These are phyloP conservation scores for Pseudomugil tenellus DNA, from an alignment of 2,797 vertebrate genomes.

Conservation along the genomic window DNA sequence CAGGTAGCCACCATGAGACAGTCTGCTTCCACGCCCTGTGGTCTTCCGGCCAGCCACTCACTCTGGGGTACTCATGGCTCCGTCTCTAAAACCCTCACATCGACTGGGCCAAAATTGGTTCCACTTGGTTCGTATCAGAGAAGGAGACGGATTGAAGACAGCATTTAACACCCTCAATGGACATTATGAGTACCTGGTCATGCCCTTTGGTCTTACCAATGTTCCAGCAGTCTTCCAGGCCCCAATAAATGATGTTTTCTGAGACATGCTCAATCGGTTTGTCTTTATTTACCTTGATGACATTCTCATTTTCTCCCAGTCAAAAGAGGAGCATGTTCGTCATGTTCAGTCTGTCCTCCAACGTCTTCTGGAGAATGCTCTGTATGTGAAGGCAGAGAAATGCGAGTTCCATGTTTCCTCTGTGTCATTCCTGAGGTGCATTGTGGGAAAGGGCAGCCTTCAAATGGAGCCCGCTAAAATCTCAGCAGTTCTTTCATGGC, in stretches of 20 bases:
- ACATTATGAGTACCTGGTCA: neutral
- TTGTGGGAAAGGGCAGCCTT: neutral
- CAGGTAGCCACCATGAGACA: too few species aligned
- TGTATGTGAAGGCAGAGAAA: neutral
- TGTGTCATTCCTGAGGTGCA: neutral
- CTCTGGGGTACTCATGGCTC: too few species aligned
- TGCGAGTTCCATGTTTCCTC: neutral
- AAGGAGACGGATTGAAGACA: too few species aligned
- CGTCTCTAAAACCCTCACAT: too few species aligned
- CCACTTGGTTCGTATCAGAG: too few species aligned
- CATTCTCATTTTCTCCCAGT: too few species aligned
- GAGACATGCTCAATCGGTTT: neutral
- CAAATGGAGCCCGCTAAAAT: neutral
- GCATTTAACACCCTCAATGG: neutral
- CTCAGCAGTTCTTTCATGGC: neutral
- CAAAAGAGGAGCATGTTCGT: neutral
- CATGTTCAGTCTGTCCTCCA: neutral
- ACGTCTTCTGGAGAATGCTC: neutral
- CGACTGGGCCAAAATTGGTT: too few species aligned
- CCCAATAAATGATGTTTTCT: neutral
- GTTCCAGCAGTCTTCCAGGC: neutral
- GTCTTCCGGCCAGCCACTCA: too few species aligned
- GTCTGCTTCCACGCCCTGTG: too few species aligned
- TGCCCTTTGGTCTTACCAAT: neutral
- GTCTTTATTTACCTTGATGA: too few species aligned